Conservation (phyloP, 2,888 invertebrate species). For the Mimas tiliae region DNA sequence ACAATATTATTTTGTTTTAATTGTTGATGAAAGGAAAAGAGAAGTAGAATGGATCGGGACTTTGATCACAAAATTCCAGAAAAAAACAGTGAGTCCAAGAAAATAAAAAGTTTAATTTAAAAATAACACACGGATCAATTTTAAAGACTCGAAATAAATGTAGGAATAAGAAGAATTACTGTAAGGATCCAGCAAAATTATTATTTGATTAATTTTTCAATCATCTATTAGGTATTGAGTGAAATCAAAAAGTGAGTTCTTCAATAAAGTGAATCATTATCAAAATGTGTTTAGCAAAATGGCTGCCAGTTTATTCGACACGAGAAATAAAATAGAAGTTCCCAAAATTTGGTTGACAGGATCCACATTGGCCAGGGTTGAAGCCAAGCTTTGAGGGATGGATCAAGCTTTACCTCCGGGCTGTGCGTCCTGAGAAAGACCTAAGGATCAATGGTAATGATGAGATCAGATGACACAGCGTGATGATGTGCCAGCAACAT, state of each 20-base stretch:
- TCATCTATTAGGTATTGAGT: not conserved
- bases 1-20: too few species aligned
- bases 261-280: not conserved
- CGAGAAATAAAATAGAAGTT: slow-evolving; percentile 47
- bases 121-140: not conserved
- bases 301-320: slow-evolving; percentile 32
- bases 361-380: slow-evolving; percentile 72
- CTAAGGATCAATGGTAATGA: slow-evolving; percentile 81
- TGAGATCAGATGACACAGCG: slow-evolving; percentile 76
- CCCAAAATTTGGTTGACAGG: slow-evolving; percentile 79
- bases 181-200: too few species aligned
- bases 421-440: slow-evolving; percentile 83
- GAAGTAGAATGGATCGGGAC: too few species aligned
- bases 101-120: too few species aligned
- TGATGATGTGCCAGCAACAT: slow-evolving; percentile 70
- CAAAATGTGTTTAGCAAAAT: slow-evolving; percentile 1
- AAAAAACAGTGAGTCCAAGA: too few species aligned
- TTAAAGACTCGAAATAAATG: not conserved
- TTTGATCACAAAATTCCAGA: too few species aligned
- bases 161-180: too few species aligned
- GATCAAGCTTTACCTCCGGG: slow-evolving; percentile 81
- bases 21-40: too few species aligned
- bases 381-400: slow-evolving; percentile 76
- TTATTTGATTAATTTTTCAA: not conserved
- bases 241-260: too few species aligned